Base-by-base conservation (phyloP, 2,113 vertebrate species). In the Pluvianellus socialis region DNA sequence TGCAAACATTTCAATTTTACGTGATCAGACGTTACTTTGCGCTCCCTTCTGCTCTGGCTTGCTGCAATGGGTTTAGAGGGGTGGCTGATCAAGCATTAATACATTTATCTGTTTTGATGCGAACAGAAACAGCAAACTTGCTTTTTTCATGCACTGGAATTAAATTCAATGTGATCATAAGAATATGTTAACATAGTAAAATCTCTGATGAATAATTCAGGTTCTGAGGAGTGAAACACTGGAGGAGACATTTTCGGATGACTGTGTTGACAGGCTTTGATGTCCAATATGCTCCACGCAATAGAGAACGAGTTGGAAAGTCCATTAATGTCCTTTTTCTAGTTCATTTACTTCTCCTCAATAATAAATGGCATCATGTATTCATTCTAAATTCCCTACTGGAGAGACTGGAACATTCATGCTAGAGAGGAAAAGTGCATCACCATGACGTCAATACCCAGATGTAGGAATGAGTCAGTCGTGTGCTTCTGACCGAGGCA, bases 141-240 rank as follows among this genome's bases (percentile, higher is more conserved):
- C 56, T 85, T 91, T 93, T 87, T 87, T 82, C 45, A 65, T 75
- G 76, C 62, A 33, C 45, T 47, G 49, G 73, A 94, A 85, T 82
- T 53, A 85, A 92, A 94, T 88, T 94, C 95, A 82, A 85, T 4
- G 38, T 62, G 84, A 95, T 95, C 74, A 90, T 52, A 91, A 90
- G 94, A 95, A 82, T 94, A 95, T 88, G 94, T 95, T 92, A 95
- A 94, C 94, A 94, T 55, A 79, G 91, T 88, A 93, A 94, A 91
- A 87, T 71, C 73, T 79, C 77, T 82, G 68, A 94, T 94, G 91
- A 96, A 95, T 96, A 94, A 96, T 96, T 92, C 95, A 96, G 86
- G 72, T 79, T 92, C 32, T 91, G 58, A 82, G 50, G 65, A 92
- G 55, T n/a, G 70, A 88, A 90, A 66, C 83, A 62, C 45, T 86